Base-by-base conservation (phyloP, 2,888 invertebrate genomes). In the Sclerodermus sp. region DNA sequence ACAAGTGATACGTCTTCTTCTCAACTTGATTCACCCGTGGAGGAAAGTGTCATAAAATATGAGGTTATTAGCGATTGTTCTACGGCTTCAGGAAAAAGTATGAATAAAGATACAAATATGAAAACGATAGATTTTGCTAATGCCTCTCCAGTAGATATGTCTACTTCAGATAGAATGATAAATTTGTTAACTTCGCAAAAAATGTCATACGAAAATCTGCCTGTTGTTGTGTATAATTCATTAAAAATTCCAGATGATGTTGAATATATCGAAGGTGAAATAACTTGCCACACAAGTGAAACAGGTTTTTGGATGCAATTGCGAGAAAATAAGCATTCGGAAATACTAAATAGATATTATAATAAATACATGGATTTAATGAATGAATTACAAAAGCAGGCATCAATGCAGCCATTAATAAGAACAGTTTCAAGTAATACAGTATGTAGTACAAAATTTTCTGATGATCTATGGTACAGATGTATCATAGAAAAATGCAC, bases 391-490 rank as follows among this genome's bases (percentile, higher is more conserved):
- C 82, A 84, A 62, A 50, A 67, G 12, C 64, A 78, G n/a, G 81
- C 80, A 0, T 67, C 58, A 0, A 62, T 69, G 2, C 81, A 82
- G 64, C 77, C 82, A 0, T 68, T 75, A 0, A 62, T 87, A 8
- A 68, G 77, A 15, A 78, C 80, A 3, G 4, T 23, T 3, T 23
- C 23, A 23, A 23, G 3, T 23, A 23, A 73, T 51, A 72, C 77
- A 67, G 82, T 85, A 0, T 92, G 92, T 68, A 79, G 88, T 76
- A 87, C 50, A 84, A 87, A 30, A 74, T 82, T 40, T 88, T 82
- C 61, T 76, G 89, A 90, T 68, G 79, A 80, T 1, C 64, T 76
- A 31, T 93, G 90, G 90, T 90, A 91, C 71, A 82, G 93, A 52
- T 90, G 87, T 0, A 68, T 81, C 12, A 82, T 93, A 45, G 71